These are phyloP conservation scores for Leptoclinus maculatus DNA, from an alignment of 2,797 vertebrate genomes.

Conservation along the genomic window DNA sequence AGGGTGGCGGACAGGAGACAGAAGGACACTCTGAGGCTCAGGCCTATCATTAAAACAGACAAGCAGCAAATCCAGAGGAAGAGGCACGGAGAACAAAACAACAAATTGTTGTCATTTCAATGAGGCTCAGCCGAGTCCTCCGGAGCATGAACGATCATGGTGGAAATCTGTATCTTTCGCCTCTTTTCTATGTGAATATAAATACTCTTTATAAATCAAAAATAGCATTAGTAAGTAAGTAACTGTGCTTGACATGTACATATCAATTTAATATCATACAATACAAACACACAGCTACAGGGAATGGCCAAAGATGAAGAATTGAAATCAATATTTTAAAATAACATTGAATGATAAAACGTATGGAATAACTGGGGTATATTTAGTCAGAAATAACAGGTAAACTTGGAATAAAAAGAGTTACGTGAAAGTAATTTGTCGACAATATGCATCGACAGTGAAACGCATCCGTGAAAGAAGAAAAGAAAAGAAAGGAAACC, in stretches of 20 bases:
- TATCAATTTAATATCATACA: not conserved
- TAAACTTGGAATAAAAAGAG: not conserved
- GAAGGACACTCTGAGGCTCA: slow-evolving; percentile 71
- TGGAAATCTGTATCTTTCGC: slow-evolving; percentile 19
- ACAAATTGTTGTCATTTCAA: slow-evolving; percentile 76
- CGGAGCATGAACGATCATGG: slow-evolving; percentile 36
- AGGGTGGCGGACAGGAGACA: slow-evolving; percentile 72
- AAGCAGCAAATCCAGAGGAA: slow-evolving; percentile 60
- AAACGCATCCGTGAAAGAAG: slow-evolving; percentile 4
- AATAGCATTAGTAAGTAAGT: not conserved
- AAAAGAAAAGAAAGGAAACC: not conserved
- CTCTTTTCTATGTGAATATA: slow-evolving; percentile 36
- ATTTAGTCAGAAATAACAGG: not conserved
- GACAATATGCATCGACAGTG: slow-evolving; percentile 3
- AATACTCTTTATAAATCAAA: not conserved
- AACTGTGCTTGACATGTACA: not conserved
- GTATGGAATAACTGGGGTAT: not conserved
- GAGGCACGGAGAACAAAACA: slow-evolving; percentile 61
- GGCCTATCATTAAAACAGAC: slow-evolving; percentile 78
- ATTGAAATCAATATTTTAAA: not conserved
- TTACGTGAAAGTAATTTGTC: not conserved
- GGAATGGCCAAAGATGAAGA: not conserved
- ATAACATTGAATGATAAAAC: not conserved
- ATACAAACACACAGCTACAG: not conserved
- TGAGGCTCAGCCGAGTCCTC: slow-evolving; percentile 48